Base-by-base conservation (phyloP, 2,797 vertebrate genomes). In the Gambusia yucatana region DNA sequence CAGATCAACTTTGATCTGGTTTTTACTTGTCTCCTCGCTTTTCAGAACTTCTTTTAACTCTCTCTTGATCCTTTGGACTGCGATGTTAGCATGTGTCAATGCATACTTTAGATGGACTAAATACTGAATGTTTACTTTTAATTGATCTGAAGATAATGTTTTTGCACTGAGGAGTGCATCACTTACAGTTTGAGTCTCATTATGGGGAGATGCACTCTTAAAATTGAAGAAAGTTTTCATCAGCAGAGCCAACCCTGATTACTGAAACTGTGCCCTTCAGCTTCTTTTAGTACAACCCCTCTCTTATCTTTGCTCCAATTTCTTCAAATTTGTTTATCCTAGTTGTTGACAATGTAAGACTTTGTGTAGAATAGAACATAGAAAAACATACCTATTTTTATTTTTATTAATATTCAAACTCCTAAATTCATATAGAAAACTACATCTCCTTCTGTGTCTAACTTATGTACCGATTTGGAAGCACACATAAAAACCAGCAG, bases 1-100 rank as follows among this genome's bases (percentile, higher is more conserved):
- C 95, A 99, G 95, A 92, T 99, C 98, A 94, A 99, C 98, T 96
- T 98, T 99, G 88, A 99, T 99, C 95, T 99, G 98, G 96, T 99
- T 99, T 97, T 99, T 99, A 98, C 98, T 99, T 75, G 98, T 99
- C 98, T 99, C 39, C 39, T 41, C 7, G 39, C 39, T 8, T 41
- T 41, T 41, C 6, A 41, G 39, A 41, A 41, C 39, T 41, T 41
- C 39, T 41, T 41, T 41, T 6, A 41, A 41, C 39, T 41, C 39
- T 41, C 39, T 41, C 6, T 41, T 7, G 6, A 8, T 41, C 39
- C 1, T 8, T 41, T 41, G 39, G 6, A 41, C 39, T 1, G 6
- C 1, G 6, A 41, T 41, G 0, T 41, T 41, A 41, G 41, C 41
- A 43, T 43, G 41, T 9, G 41, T 43, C 41, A 43, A 43, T 43